Base-by-base conservation (phyloP, 2,113 vertebrate genomes). In the Scomber scombrus region DNA sequence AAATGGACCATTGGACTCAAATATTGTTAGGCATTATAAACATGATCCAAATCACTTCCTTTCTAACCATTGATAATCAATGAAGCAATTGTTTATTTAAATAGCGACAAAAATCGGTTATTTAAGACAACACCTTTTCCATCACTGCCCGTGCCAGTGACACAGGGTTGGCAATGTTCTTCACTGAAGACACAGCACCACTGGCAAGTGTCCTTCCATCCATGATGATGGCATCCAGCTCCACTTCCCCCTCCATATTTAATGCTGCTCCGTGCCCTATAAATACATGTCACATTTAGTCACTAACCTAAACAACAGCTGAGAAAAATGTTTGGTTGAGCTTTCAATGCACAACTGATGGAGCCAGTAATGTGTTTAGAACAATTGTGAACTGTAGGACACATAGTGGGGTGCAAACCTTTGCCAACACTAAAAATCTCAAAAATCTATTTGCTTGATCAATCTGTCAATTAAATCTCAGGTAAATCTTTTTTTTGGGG, bases 211-310 rank as follows among this genome's bases (percentile, higher is more conserved):
- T 94, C 91, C 89, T 93, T 58, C 94, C 92, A 81, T 94, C 95
- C 93, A 90, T 95, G 89, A 96, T 93, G 70, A 96, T 81, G 81
- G 88, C 95, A 87, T 96, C 94, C 85, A 95, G 89, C 84, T 95
- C 89, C 77, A 93, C 87, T 70, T 88, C 91, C 85, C 93, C 94
- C 88, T 93, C 93, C 84, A 93, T 71, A 88, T 96, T 96, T 74
- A 95, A 75, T 29, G 84, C 81, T 83, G 94, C 68, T 19, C 89
- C 71, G 0, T 94, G 94, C 87, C 95, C 95, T 95, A 55, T 67
- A 94, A 93, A 71, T 87, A 95, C 74, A 79, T 61, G 18, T 43
- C 67, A 85, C 34, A 73, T 43, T 21, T n/a, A 71, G 13, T n/a
- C 10, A 78, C 19, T 19, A 40, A 54, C 43, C 56, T 18, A 34